Conservation (phyloP, 2,888 invertebrate species). For the Esperia sulphurella region DNA sequence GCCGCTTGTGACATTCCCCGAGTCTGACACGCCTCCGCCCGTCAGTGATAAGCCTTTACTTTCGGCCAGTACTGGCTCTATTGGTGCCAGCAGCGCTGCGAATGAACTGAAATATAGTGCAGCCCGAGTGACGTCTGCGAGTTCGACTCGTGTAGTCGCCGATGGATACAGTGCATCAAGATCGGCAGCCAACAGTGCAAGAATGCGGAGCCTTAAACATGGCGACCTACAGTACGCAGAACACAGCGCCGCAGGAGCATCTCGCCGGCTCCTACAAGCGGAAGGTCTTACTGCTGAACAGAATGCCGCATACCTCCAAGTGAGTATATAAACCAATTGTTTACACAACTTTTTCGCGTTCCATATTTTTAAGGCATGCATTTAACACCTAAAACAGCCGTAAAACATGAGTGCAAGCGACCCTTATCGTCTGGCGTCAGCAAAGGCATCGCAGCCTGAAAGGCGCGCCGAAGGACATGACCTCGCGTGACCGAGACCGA, state of each 20-base stretch:
- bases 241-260: constrained; percentile 87
- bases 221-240: constrained; percentile 91
- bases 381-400: too few species aligned
- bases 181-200: constrained; percentile 68
- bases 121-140: constrained; percentile 88
- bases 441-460: constrained; percentile 38
- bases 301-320: constrained; percentile 89
- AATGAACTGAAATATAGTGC: constrained; percentile 91
- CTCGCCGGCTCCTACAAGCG: constrained; percentile 88
- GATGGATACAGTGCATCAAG: constrained; percentile 89
- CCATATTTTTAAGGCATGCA: too few species aligned
- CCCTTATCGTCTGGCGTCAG: not conserved
- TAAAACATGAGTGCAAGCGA: not conserved
- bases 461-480: constrained; percentile 78
- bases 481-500: constrained; percentile 68
- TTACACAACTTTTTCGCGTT: too few species aligned
- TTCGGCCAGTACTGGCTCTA: constrained; percentile 60
- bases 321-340: constrained; percentile 44
- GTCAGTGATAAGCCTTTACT: constrained; percentile 64
- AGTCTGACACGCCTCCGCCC: constrained; percentile 86
- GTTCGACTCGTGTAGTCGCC: constrained; percentile 86
- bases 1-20: constrained; percentile 90
- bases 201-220: constrained; percentile 83
- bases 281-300: constrained; percentile 93
- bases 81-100: constrained; percentile 64